Percentiles rank a stretch among this genome's conserved stretches.
Evolutionary conservation across 1,140 invertebrate species (phyloP).

Genomic region (Neodiprion virginianus): DNA sequence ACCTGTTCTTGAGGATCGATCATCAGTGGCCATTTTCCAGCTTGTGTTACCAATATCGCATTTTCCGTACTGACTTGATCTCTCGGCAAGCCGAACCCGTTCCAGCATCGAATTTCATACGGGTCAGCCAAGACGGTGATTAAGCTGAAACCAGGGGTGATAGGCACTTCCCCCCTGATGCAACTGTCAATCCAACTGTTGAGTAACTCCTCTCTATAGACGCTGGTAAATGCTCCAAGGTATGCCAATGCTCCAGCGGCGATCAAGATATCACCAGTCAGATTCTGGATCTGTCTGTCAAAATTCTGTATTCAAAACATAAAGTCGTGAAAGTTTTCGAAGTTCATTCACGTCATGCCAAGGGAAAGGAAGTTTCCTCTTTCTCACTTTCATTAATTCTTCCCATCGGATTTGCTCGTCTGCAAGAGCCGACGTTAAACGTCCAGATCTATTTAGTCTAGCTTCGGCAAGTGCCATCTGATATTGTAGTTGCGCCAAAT

Average conservation of each 20-base stretch:
- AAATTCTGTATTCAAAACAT: constrained; percentile 46
- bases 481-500: constrained; percentile 67
- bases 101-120: constrained; percentile 86
- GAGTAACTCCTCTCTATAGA: constrained; percentile 75
- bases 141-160: constrained; percentile 72
- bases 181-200: constrained; percentile 73
- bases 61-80: constrained; percentile 88
- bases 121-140: constrained; percentile 80
- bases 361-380: constrained; percentile 37
- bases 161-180: constrained; percentile 70
- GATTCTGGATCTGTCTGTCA: constrained; percentile 67
- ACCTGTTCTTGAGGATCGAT: constrained; percentile 92
- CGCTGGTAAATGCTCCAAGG: constrained; percentile 83
- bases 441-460: constrained; percentile 79
- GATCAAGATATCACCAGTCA: constrained; percentile 82
- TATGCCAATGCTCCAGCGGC: constrained; percentile 88
- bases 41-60: constrained; percentile 82
- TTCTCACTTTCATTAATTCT: constrained; percentile 71
- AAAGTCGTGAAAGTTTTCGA: constrained; percentile 8
- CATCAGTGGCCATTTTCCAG: constrained; percentile 84
- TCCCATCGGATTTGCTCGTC: constrained; percentile 87
- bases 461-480: constrained; percentile 78
- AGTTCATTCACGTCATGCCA: constrained; percentile 29
- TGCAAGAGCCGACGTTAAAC: constrained; percentile 82
- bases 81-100: constrained; percentile 79